Conservation (phyloP, 2,797 vertebrate species). For the Odontamblyopus lacepedii region DNA sequence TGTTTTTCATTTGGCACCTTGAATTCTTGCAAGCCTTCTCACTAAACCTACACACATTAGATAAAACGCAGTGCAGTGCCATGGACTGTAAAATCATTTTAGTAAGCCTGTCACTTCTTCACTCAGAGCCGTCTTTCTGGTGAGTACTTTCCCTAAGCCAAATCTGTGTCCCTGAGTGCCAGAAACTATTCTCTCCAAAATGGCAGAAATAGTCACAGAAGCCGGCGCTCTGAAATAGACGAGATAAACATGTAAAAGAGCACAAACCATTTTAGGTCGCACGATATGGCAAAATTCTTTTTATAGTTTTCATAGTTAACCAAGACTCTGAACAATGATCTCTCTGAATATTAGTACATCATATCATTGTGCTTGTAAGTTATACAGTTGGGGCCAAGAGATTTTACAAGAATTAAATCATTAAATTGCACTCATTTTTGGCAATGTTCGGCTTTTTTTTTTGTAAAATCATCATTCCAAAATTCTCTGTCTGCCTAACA, state of each 20-base stretch:
- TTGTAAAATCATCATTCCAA: no score
- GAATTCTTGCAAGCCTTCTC: not conserved
- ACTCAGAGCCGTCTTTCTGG: not conserved
- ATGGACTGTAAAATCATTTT: slow-evolving; percentile 7
- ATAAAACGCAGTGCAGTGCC: not conserved
- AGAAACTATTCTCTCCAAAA: slow-evolving; percentile 11
- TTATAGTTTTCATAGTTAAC: not conserved
- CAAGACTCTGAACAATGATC: not conserved
- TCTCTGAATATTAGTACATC: no score
- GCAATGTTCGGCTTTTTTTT: no score
- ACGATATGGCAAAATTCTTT: not conserved
- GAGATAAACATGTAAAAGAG: not conserved
- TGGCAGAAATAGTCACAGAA: slow-evolving; percentile 12
- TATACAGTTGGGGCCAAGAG: no score
- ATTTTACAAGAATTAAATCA: no score
- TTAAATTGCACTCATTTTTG: no score
- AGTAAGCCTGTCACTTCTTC: slow-evolving; percentile 7
- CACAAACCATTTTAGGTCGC: not conserved
- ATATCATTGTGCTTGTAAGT: no score
- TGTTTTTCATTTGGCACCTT: not conserved
- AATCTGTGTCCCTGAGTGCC: slow-evolving; percentile 3
- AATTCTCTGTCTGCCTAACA: no score
- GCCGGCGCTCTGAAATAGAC: not conserved
- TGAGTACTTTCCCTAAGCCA: slow-evolving; percentile 17
- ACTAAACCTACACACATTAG: not conserved